Percentiles rank a stretch among this genome's conserved stretches.
Evolutionary conservation across 2,888 invertebrate species (phyloP).

Genomic region (Deilephila porcellus): DNA sequence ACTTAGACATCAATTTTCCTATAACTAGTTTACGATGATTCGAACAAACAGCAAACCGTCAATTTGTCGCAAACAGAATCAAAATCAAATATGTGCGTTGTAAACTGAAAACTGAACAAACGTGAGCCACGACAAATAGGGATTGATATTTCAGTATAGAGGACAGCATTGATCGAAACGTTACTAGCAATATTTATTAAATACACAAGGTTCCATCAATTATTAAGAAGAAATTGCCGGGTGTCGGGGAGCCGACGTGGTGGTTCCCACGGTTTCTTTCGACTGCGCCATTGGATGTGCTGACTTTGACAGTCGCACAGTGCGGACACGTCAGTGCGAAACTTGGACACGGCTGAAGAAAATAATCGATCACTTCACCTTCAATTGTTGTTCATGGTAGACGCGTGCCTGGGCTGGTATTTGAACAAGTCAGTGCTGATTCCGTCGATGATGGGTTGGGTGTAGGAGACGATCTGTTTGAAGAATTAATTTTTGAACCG

Average conservation of each 20-base stretch:
- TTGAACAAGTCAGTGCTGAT: not conserved
- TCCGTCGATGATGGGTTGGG: constrained; percentile 1
- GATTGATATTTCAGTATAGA: not conserved
- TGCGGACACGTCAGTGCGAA: constrained; percentile 69
- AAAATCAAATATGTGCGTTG: not conserved
- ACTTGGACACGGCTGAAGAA: constrained; percentile 45
- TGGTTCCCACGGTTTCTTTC: constrained; percentile 54
- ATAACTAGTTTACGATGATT: not conserved
- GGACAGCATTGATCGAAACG: constrained; percentile 1
- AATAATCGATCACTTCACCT: constrained; percentile 65
- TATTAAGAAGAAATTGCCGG: constrained; percentile 55
- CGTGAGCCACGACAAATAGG: not conserved
- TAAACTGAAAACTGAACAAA: not conserved
- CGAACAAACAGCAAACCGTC: constrained; percentile 30
- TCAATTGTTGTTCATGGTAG: constrained; percentile 44
- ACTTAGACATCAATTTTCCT: not conserved
- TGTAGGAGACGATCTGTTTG: not conserved
- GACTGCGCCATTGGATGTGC: constrained; percentile 52
- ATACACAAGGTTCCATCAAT: constrained; percentile 33
- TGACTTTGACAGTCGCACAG: constrained; percentile 52
- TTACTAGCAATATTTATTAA: not conserved
- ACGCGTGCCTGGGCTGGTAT: constrained; percentile 46
- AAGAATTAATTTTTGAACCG: constrained; percentile 5
- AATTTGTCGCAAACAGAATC: constrained; percentile 32
- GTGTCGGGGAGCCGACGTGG: constrained; percentile 59